Base-by-base conservation (phyloP, 2,888 invertebrate species). In the Pheosia tremula region DNA sequence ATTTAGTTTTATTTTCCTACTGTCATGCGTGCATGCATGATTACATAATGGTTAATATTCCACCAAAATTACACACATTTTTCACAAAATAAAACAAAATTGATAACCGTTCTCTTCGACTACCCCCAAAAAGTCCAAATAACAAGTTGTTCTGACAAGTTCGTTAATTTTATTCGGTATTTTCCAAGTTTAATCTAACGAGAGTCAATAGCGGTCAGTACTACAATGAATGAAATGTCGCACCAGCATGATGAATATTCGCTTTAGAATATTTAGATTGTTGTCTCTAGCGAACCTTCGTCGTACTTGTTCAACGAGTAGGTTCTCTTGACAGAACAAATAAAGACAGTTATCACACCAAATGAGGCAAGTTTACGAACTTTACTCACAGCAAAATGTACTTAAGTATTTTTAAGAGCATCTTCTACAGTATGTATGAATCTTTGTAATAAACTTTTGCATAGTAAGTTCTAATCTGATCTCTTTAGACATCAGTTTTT, bases 141-240 rank as follows among this genome's bases (percentile, higher is more conserved):
- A 5, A 41, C 1, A 41, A 41, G 8, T 41, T 24, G 24, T 24
- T 24, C 24, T 24, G 24, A 24, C 24, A 24, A 24, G 24, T 24
- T 24, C 24, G 24, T 24, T 24, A 0, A 24, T 24, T 24, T 24
- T 24, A 24, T 24, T 24, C 2, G 24, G 24, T 24, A 0, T 24
- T 24, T 24, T 24, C 24, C 24, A 24, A 24, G 24, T 24, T 24
- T 24, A 24, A 24, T 24, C 24, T n/a, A n/a, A 47, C 63, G 45
- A 41, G 24, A 62, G 57, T 60, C 57, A 57, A 58, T 57, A 9
- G 39, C 13, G 39, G 53, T 63, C 7, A 8, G 50, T 47, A n/a
- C 24, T 13, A 50, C 50, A 50, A 50, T 50, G 50, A 50, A 50
- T 50, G 55, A 47, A 66, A 66, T 66, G 60, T 67, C 55, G 60